Conservation (phyloP, 2,113 vertebrate genomes). For the Myrmecobius fasciatus region DNA sequence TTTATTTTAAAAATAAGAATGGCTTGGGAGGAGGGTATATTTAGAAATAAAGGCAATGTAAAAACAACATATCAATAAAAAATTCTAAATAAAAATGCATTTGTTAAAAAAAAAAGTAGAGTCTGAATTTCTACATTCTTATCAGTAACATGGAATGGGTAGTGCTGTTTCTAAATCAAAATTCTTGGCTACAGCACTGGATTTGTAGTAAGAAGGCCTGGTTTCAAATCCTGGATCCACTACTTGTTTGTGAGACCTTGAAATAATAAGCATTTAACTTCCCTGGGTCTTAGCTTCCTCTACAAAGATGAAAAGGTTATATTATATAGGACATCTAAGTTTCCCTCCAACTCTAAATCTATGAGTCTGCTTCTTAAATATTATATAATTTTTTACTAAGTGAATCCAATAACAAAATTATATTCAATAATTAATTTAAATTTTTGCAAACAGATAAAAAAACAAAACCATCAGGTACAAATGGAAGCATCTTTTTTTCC, state of each 20-base stretch:
- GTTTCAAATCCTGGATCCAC: rapidly evolving
- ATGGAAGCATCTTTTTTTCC: slow-evolving; percentile 75
- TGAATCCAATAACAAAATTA: not conserved
- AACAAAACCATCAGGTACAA: slow-evolving; percentile 76
- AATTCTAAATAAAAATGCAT: not conserved
- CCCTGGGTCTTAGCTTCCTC: rapidly evolving
- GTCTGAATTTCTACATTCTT: too few species aligned
- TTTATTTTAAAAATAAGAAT: not conserved
- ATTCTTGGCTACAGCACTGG: not conserved
- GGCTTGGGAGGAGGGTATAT: not conserved
- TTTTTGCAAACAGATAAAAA: slow-evolving; percentile 88
- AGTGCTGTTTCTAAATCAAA: not conserved
- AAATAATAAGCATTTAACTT: not conserved
- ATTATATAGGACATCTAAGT: not conserved
- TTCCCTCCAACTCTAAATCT: not conserved
- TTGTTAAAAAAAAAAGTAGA: not conserved
- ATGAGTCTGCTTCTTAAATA: not conserved
- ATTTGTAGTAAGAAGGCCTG: not conserved
- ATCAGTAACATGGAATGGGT: too few species aligned
- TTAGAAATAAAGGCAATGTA: not conserved
- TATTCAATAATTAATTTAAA: slow-evolving; percentile 54
- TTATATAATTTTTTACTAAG: not conserved
- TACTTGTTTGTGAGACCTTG: rapidly evolving
- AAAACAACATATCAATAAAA: not conserved
- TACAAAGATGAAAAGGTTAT: not conserved